Conservation (phyloP, 2,888 invertebrate species). For the Chydorus sphaericus region DNA sequence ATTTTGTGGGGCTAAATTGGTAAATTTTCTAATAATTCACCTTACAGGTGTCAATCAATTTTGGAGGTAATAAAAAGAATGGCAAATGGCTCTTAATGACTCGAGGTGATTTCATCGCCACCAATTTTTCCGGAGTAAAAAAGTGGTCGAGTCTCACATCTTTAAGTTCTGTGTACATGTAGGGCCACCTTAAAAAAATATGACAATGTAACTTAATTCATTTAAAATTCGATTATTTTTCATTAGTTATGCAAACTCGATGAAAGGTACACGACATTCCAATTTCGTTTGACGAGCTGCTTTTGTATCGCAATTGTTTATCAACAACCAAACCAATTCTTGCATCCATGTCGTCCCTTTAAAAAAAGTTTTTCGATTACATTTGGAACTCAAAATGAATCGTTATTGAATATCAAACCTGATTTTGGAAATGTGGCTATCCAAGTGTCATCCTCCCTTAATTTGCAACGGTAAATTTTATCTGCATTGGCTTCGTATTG, state of each 20-base stretch:
- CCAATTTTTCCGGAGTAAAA: too few relatives aligned
- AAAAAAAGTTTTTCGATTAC: not conserved
- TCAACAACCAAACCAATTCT: conserved; percentile 11
- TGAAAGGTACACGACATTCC: not conserved
- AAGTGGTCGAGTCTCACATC: too few relatives aligned
- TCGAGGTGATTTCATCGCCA: conserved; percentile 21
- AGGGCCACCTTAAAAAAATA: not conserved
- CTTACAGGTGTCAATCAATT: conserved; percentile 30
- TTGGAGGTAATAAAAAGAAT: conserved; percentile 22
- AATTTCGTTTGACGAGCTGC: not conserved
- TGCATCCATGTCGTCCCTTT: conserved; percentile 12
- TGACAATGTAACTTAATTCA: not conserved
- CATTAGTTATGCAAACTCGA: too few relatives aligned
- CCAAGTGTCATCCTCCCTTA: conserved; percentile 9
- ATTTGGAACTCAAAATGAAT: too few relatives aligned
- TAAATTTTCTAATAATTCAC: too few relatives aligned
- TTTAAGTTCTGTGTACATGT: too few relatives aligned
- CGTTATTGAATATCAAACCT: not conserved
- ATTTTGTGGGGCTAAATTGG: too few relatives aligned
- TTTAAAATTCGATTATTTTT: too few relatives aligned
- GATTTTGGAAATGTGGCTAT: conserved; percentile 10
- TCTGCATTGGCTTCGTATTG: not conserved
- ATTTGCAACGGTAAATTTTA: not conserved
- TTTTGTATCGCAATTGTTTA: conserved; percentile 2
- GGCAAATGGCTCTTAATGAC: conserved; percentile 26